These are phyloP conservation scores for Onchidella celtica DNA, from an alignment of 2,888 invertebrate genomes.

Conservation along the genomic window DNA sequence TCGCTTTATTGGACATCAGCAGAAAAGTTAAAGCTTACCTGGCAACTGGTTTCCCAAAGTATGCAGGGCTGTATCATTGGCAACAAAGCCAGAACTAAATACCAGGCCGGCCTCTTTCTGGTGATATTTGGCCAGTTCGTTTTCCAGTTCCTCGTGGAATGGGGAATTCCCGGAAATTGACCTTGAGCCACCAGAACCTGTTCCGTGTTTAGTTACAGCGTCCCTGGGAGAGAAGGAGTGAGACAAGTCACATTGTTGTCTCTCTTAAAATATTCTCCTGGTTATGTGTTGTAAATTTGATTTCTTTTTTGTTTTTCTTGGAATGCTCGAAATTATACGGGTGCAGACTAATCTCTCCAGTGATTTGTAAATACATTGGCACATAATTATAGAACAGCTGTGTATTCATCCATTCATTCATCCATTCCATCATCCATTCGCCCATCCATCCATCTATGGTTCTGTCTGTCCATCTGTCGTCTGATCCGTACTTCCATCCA, in stretches of 20 bases:
- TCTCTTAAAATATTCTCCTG: too few species aligned
- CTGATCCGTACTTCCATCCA: not conserved
- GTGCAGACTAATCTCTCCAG: too few species aligned
- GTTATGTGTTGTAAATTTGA: too few species aligned
- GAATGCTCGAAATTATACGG: too few species aligned
- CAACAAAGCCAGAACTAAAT: not conserved
- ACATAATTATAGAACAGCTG: too few species aligned
- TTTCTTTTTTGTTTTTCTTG: too few species aligned
- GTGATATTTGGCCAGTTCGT: not conserved
- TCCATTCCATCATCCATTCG: too few species aligned
- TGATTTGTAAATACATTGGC: too few species aligned
- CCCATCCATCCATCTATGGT: too few species aligned
- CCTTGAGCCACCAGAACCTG: not conserved
- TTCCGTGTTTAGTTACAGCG: not conserved
- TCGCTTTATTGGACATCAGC: not conserved
- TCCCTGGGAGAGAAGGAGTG: not conserved
- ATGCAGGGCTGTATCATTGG: not conserved
- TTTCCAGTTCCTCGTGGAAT: not conserved
- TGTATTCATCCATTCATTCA: too few species aligned
- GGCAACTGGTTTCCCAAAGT: not conserved
- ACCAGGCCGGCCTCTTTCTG: not conserved
- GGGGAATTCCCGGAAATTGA: conserved; percentile 2
- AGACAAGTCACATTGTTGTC: too few species aligned
- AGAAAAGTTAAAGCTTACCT: not conserved
- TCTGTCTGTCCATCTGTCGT: not conserved